Evolutionary conservation across 2,888 invertebrate species (phyloP).

Genomic region (Vannuccia rotundouncinata): DNA sequence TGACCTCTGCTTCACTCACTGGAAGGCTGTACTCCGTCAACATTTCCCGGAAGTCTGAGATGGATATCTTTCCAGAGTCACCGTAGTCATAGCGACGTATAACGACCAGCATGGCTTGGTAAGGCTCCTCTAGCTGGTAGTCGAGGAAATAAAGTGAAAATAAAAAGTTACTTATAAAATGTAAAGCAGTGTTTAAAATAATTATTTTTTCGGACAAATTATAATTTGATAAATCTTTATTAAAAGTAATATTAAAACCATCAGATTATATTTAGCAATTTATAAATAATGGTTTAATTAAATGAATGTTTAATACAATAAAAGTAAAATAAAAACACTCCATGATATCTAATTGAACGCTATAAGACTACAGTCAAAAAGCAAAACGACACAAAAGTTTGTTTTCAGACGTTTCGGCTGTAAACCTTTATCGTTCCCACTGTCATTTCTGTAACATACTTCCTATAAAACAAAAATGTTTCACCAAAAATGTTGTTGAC

Average conservation of each 20-base stretch:
- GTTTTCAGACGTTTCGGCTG: no score
- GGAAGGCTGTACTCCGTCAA: background rate
- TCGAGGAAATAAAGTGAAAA: background rate
- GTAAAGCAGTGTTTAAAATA: no score
- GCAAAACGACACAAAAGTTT: no score
- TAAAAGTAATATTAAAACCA: background rate
- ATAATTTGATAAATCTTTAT: background rate
- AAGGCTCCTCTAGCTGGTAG: slow-evolving; percentile 27
- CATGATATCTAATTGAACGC: no score
- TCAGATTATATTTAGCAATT: background rate
- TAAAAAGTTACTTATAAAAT: background rate
- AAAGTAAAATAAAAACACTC: no score
- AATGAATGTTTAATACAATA: no score
- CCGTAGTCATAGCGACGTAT: background rate
- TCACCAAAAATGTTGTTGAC: no score
- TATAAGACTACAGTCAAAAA: no score
- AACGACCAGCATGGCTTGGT: slow-evolving; percentile 27
- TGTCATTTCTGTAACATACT: no score
- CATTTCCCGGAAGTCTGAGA: background rate
- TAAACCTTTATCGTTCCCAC: no score
- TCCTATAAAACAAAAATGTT: no score
- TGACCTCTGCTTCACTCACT: background rate
- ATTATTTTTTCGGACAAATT: no score
- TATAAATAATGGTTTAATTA: background rate
- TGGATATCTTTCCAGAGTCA: background rate